A percentile compares a stretch with the other conserved stretches of the same genome.
Evolutionary conservation across 2,113 vertebrate species (phyloP).

Genomic region (Sceloporus undulatus): DNA sequence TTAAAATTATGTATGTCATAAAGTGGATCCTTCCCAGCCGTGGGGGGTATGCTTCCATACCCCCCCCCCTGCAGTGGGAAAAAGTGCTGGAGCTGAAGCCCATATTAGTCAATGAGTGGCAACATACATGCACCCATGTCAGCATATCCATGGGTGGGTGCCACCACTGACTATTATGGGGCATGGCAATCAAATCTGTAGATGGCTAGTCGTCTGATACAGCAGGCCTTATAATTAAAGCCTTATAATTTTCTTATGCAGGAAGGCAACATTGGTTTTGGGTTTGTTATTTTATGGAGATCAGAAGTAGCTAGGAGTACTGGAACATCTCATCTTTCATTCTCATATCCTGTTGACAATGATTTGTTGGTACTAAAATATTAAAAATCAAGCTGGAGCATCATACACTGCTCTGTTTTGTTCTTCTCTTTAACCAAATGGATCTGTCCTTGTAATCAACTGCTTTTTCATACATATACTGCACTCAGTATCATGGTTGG

Average conservation of each 20-base stretch:
- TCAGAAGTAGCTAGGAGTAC: background rate
- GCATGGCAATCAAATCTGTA: too few relatives aligned
- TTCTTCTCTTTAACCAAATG: background rate
- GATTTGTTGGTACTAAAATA: background rate
- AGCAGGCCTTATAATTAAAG: background rate
- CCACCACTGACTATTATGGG: too few relatives aligned
- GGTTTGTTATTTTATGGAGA: background rate
- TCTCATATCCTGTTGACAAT: background rate
- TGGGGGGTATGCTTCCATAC: too few relatives aligned
- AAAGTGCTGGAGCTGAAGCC: too few relatives aligned
- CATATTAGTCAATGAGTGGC: too few relatives aligned
- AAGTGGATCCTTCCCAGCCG: too few relatives aligned
- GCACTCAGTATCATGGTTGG: background rate
- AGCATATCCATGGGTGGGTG: too few relatives aligned
- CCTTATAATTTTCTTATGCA: background rate
- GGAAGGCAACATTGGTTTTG: too few relatives aligned
- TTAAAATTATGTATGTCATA: background rate
- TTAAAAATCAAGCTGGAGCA: background rate
- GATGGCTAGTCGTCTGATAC: too few relatives aligned
- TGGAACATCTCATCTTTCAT: background rate
- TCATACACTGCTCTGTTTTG: background rate
- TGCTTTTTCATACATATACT: background rate
- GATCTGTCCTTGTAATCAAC: background rate
- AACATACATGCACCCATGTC: too few relatives aligned
- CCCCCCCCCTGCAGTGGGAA: too few relatives aligned